A percentile compares a stretch with the other conserved stretches of the same genome.
These are phyloP conservation scores for Criorhina ranunculi DNA, from an alignment of 2,888 invertebrate species.

Conservation along the genomic window DNA sequence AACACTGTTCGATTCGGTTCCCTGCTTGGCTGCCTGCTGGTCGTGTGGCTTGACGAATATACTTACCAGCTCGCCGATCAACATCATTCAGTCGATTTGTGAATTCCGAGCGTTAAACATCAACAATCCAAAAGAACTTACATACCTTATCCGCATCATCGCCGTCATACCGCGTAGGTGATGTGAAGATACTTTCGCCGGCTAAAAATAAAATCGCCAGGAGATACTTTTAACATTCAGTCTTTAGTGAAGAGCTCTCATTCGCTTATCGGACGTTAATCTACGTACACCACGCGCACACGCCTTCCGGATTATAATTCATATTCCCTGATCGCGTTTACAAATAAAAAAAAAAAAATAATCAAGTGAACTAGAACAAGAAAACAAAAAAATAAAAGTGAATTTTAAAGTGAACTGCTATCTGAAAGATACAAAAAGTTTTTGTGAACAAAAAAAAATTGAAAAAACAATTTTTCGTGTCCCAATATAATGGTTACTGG, in stretches of 20 bases:
- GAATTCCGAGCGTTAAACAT: slow-evolving; percentile 59
- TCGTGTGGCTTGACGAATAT: slow-evolving; percentile 69
- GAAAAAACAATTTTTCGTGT: slow-evolving; percentile 26
- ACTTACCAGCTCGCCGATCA: slow-evolving; percentile 65
- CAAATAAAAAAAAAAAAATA: slow-evolving; percentile 66
- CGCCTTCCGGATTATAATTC: slow-evolving; percentile 73
- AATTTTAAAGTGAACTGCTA: slow-evolving; percentile 33
- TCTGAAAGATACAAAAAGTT: slow-evolving; percentile 39
- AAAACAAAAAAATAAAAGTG: slow-evolving; percentile 77
- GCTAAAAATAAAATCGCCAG: slow-evolving; percentile 73
- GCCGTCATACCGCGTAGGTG: slow-evolving; percentile 70
- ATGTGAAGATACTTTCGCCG: slow-evolving; percentile 74
- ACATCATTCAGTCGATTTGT: slow-evolving; percentile 70
- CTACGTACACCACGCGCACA: slow-evolving; percentile 74
- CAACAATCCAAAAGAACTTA: slow-evolving; percentile 13
- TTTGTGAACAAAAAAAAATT: slow-evolving; percentile 30
- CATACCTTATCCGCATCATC: slow-evolving; percentile 18
- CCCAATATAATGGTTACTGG: slow-evolving; percentile 83
- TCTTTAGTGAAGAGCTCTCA: slow-evolving; percentile 81
- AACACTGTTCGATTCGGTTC: slow-evolving; percentile 17
- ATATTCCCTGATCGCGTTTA: slow-evolving; percentile 72
- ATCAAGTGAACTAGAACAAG: slow-evolving; percentile 18
- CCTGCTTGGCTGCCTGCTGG: slow-evolving; percentile 40
- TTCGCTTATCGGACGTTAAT: slow-evolving; percentile 82
- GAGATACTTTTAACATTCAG: slow-evolving; percentile 79